Evolutionary conservation across 2,888 invertebrate genomes (phyloP), one percentile per base, ranked within the genome.

Genomic region (Scaptomyza flava): DNA sequence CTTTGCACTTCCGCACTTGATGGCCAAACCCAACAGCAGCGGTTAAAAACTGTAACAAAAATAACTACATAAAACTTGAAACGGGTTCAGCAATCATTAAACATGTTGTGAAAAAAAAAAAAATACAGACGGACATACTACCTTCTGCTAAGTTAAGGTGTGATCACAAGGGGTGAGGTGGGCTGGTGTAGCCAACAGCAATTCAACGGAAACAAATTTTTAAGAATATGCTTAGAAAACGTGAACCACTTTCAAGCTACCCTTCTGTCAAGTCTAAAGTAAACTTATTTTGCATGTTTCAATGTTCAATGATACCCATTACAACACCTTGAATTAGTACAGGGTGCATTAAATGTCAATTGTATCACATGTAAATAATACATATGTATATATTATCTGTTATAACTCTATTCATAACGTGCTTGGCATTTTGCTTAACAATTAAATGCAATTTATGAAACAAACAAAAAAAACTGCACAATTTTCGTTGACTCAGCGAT

Each of bases 1-100:
- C 67, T 69, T 46, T 66, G 62, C 77, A 83, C 82, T 83, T 83
- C 88, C 82, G 82, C 83, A 85, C 69, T 87, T 82, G 61, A 65
- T 69, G 86, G 86, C 83, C 88, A 77, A 82, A 57, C 80, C 81
- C 65, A 60, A 41, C 17, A 17, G 17, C 41, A 60, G 58, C 54
- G 56, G 27, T 47, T 68, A 66, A 52, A 81, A 79, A 82, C 79
- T 84, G 87, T 81, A 86, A 83, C 81, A 84, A 67, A 87, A 83
- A 84, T 68, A 78, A 83, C 78, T 52, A 70, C 64, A 87, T 60
- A 77, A 67, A 80, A 72, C 61, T 68, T 38, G 61, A 71, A 88
- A 83, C 88, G 83, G 73, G 83, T 83, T 83, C 83, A 87, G 88
- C 81, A 88, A 88, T 83, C 83, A 83, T 87, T 87, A 17, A 88